Percentiles rank a stretch among this genome's conserved stretches.
phyloP scores from a whole-genome alignment of 2,113 vertebrate species.

The Lota lota region DNA sequence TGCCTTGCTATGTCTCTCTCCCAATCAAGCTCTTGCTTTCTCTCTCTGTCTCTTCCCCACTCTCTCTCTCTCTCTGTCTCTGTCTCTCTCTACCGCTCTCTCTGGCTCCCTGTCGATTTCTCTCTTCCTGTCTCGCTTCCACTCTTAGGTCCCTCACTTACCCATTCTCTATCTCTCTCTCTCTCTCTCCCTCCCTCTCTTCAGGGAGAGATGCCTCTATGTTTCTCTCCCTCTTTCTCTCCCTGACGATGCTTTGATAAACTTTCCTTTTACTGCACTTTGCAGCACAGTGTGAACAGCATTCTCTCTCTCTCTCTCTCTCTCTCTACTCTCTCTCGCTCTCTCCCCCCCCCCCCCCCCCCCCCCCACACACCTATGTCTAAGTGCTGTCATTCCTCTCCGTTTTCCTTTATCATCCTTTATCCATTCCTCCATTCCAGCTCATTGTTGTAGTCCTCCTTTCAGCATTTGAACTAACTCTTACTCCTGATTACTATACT shows the following conservation, averaged over 20 bases:
- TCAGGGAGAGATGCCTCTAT: too few species aligned
- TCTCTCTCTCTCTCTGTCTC: not conserved
- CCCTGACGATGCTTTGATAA: slow-evolving; percentile 27
- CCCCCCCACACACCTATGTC: too few species aligned
- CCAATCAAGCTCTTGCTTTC: not conserved
- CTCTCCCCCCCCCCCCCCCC: too few species aligned
- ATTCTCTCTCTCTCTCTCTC: not conserved
- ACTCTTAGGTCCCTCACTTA: too few species aligned
- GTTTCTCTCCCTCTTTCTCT: not conserved
- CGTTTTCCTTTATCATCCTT: not conserved
- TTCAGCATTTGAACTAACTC: too few species aligned
- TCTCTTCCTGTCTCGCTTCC: too few species aligned
- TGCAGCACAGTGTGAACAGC: slow-evolving; percentile 14
- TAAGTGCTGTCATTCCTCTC: not conserved
- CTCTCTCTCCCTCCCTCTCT: too few species aligned
- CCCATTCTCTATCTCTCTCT: not conserved
- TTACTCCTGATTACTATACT: too few species aligned
- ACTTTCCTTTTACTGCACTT: slow-evolving; percentile 43
- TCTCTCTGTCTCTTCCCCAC: not conserved
- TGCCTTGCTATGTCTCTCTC: not conserved
- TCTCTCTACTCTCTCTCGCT: too few species aligned
- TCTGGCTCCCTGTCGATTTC: too few species aligned
- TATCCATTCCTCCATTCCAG: too few species aligned
- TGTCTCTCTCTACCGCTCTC: not conserved
- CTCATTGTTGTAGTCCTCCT: too few species aligned